phyloP scores from a whole-genome alignment of 2,113 vertebrate species.

The Rattus norvegicus region DNA sequence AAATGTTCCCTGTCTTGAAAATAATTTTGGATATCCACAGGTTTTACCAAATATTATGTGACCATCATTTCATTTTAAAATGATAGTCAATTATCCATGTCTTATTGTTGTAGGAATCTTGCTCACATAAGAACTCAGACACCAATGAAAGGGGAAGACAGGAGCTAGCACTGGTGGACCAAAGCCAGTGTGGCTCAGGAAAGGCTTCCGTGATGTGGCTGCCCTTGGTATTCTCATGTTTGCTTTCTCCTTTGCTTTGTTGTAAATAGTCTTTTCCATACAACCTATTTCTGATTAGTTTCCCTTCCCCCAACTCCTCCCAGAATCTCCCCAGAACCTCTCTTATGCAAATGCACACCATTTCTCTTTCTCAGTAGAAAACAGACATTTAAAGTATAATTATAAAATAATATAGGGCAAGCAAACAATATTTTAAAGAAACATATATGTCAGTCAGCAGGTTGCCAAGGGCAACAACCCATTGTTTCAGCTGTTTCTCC shows the following conservation, averaged over 20 bases:
- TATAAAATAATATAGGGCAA: no score
- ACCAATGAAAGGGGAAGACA: not conserved
- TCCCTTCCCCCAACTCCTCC: not conserved
- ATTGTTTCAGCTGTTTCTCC: not conserved
- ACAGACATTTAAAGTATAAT: not conserved
- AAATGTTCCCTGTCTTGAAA: not conserved
- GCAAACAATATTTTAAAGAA: not conserved
- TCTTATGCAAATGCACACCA: not conserved
- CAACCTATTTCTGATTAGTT: not conserved
- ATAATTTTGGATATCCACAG: not conserved
- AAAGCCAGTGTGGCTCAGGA: not conserved
- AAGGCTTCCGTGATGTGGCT: rapidly evolving
- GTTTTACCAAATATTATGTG: constrained; percentile 15
- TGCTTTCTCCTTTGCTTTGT: not conserved
- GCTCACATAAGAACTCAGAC: no score
- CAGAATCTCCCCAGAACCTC: not conserved
- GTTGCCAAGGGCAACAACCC: not conserved
- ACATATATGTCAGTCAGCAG: not conserved
- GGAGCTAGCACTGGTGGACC: not conserved
- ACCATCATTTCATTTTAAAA: not conserved
- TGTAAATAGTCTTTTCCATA: not conserved
- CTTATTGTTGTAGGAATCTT: not conserved
- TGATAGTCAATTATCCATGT: not conserved
- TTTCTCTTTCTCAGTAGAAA: not conserved
- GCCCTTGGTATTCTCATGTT: not conserved